These are phyloP conservation scores for Engraulis encrasicolus DNA, from an alignment of 2,113 vertebrate genomes.

Conservation along the genomic window DNA sequence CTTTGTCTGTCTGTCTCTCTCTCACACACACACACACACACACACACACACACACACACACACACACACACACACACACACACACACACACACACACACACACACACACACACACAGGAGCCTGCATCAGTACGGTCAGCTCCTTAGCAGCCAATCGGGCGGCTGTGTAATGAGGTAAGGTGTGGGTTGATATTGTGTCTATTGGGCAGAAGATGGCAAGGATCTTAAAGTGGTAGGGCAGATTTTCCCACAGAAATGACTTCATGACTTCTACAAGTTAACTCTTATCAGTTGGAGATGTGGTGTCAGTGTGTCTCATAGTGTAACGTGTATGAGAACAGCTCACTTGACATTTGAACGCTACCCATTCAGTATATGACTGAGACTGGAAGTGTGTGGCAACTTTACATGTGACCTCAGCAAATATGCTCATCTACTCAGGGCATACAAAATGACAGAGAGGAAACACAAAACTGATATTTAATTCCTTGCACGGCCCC, in stretches of 20 bases:
- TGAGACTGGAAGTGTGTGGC: background rate
- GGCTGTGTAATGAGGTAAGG: slow-evolving; percentile 67
- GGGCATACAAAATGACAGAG: background rate
- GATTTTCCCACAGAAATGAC: slow-evolving; percentile 5
- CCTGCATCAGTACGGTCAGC: slow-evolving; percentile 63
- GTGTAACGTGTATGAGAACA: background rate
- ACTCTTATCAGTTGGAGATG: background rate
- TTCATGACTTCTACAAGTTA: background rate
- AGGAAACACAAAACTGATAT: slow-evolving; percentile 9
- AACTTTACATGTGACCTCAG: background rate
- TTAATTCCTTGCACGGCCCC: background rate
- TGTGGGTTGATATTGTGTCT: slow-evolving; percentile 58
- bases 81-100: slow-evolving; percentile 12
- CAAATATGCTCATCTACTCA: background rate
- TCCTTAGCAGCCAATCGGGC: slow-evolving; percentile 69
- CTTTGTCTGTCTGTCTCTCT: too few species aligned
- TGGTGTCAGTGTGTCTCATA: background rate
- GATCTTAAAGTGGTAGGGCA: slow-evolving; percentile 43
- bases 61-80: background rate
- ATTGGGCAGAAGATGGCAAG: slow-evolving; percentile 8
- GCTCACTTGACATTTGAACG: background rate
- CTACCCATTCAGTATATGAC: background rate
- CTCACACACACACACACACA: slow-evolving; percentile 20
- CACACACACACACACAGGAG: slow-evolving; percentile 32
- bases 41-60: slow-evolving; percentile 18